These are phyloP conservation scores for Leptura quadrifasciata DNA, from an alignment of 2,888 invertebrate genomes.

Conservation along the genomic window DNA sequence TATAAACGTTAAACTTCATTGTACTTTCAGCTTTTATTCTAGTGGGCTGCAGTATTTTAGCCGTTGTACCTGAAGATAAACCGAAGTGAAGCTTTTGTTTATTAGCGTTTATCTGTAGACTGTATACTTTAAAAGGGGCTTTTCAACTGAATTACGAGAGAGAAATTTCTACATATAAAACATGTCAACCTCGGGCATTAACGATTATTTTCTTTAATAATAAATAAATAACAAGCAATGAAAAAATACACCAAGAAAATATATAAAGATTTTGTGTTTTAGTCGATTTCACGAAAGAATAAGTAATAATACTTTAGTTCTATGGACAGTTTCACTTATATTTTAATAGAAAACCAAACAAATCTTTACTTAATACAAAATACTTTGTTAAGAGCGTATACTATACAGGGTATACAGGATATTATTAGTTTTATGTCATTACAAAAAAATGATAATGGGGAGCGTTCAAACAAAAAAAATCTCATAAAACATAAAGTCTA, in stretches of 20 bases:
- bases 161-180: neutral
- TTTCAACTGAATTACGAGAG: neutral
- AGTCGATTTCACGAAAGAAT: too few species aligned
- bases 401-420: too few species aligned
- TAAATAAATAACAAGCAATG: neutral
- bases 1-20: slow-evolving; percentile 14
- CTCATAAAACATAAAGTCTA: too few species aligned
- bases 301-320: too few species aligned
- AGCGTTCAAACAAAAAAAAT: too few species aligned
- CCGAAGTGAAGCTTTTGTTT: slow-evolving; percentile 26
- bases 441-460: too few species aligned
- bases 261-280: too few species aligned
- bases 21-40: slow-evolving; percentile 8
- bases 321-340: too few species aligned
- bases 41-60: slow-evolving; percentile 22
- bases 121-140: slow-evolving; percentile 15
- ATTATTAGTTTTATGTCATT: too few species aligned
- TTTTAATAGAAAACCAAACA: too few species aligned
- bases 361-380: too few species aligned
- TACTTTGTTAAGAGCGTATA: too few species aligned
- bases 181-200: neutral
- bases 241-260: neutral
- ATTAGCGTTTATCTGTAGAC: slow-evolving; percentile 20
- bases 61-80: slow-evolving; percentile 14
- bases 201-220: neutral